Percentiles rank a stretch among this genome's conserved stretches.
phyloP scores from a whole-genome alignment of 2,888 invertebrate species.

The Malacosoma neustria region DNA sequence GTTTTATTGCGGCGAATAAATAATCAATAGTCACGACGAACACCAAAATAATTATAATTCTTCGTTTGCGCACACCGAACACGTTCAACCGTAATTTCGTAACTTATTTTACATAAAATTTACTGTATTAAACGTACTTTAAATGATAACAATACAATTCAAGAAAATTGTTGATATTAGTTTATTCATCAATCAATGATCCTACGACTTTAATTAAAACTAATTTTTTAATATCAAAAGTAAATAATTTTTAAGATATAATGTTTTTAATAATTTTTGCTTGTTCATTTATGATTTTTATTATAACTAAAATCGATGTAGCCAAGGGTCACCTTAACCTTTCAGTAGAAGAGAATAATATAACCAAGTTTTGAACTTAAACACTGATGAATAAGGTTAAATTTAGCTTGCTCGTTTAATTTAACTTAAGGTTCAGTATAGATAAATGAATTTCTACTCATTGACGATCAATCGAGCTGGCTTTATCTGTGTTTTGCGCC shows the following conservation, averaged over 20 bases:
- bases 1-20: conserved; percentile 11
- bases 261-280: too few relatives aligned
- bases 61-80: background rate
- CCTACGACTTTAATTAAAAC: too few relatives aligned
- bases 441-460: conserved; percentile 70
- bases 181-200: too few relatives aligned
- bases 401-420: conserved; percentile 15
- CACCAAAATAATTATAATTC: conserved; percentile 4
- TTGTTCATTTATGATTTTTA: too few relatives aligned
- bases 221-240: too few relatives aligned
- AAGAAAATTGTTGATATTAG: conserved; percentile 7
- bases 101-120: too few relatives aligned
- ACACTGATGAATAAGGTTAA: conserved; percentile 13
- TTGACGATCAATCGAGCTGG: conserved; percentile 64
- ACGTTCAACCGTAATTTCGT: background rate
- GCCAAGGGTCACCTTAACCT: conserved; percentile 18
- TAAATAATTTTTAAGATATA: too few relatives aligned
- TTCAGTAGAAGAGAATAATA: conserved; percentile 19
- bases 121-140: background rate
- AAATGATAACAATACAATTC: conserved; percentile 3
- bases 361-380: conserved; percentile 14
- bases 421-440: conserved; percentile 34
- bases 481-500: conserved; percentile 64
- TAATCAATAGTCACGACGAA: background rate
- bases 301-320: conserved; percentile 10